These are phyloP conservation scores for Drosophila mauritiana DNA, from an alignment of 1,140 invertebrate species.

Conservation along the genomic window DNA sequence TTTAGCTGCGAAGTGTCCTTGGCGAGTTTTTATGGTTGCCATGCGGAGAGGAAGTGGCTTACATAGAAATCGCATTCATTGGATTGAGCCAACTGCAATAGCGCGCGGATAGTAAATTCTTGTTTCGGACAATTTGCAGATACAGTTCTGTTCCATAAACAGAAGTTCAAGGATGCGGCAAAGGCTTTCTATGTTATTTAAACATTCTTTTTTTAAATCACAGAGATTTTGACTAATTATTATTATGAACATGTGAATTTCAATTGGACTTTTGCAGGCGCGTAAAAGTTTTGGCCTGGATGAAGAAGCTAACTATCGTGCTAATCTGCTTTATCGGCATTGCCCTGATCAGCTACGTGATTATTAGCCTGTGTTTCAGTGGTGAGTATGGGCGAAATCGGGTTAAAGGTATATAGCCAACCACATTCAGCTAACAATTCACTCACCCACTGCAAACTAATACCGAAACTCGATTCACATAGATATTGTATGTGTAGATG, in stretches of 20 bases:
- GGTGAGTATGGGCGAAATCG: conserved; percentile 62
- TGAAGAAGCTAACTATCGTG: conserved; percentile 81
- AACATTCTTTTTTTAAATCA: no score
- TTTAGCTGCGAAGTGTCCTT: not conserved
- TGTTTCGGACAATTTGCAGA: no score
- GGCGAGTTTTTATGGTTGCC: no score
- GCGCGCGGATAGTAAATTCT: no score
- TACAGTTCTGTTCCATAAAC: no score
- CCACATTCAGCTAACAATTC: conserved; percentile 62
- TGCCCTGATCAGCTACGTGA: conserved; percentile 78
- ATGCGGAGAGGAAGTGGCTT: not conserved
- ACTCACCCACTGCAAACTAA: conserved; percentile 64
- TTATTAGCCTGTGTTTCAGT: conserved; percentile 80
- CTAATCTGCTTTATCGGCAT: conserved; percentile 82
- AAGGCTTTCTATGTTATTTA: no score
- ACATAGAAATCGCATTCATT: conserved; percentile 16
- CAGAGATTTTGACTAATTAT: no score
- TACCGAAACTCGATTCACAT: not conserved
- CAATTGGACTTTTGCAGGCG: conserved; percentile 51
- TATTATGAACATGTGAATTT: no score
- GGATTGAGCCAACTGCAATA: not conserved
- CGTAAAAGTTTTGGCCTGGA: conserved; percentile 79
- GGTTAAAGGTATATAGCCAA: conserved; percentile 8
- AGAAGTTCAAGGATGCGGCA: no score
- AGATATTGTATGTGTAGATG: conserved; percentile 3